Evolutionary conservation across 2,113 vertebrate species (phyloP), one percentile per base, ranked within the genome.

Genomic region (Petrocephalus microphthalmus): DNA sequence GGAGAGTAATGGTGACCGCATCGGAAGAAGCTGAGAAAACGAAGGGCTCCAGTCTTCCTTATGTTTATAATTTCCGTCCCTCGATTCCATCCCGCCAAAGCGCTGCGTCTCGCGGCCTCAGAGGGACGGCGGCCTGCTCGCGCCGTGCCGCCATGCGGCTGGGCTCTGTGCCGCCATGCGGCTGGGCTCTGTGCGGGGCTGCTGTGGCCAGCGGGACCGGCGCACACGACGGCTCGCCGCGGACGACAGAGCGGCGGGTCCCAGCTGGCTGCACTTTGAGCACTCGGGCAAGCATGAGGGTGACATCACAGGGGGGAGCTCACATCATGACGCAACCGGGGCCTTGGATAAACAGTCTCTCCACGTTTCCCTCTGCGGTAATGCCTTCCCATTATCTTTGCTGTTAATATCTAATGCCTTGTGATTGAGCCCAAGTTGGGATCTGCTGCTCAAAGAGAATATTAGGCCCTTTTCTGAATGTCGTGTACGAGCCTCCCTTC

Each of bases 261-360:
- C 37, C 90, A 89, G 88, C 87, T 89, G 90, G 88, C 90, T 88
- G 74, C 49, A 89, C 83, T 90, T 89, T 90, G 86, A 71, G 81
- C 64, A n/a, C 87, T 88, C 78, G 78, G 88, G 90, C 33, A 74
- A 86, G 78, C 84, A 5, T 86, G 87, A 90, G 88, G 51, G 52
- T 89, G 84, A 91, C 87, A 89, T 89, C 89, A 89, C 56, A 37
- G 17, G 13, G 67, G 29, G 29, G 29, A 15, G 29, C 29, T 37
- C 37, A 78, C 71, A 83, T 89, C 86, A 85, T 74, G 57, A 81
- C 53, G 56, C 52, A 84, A 78, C 7, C 51, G 5, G 47, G 88
- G 45, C 90, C 90, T 89, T 53, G 5, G 29, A 49, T 74, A 84
- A 81, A 85, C 7, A 71, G 37, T 49, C 64, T 85, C 57, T 85